phyloP scores from a whole-genome alignment of 2,888 invertebrate species.

The Sisyra nigra region DNA sequence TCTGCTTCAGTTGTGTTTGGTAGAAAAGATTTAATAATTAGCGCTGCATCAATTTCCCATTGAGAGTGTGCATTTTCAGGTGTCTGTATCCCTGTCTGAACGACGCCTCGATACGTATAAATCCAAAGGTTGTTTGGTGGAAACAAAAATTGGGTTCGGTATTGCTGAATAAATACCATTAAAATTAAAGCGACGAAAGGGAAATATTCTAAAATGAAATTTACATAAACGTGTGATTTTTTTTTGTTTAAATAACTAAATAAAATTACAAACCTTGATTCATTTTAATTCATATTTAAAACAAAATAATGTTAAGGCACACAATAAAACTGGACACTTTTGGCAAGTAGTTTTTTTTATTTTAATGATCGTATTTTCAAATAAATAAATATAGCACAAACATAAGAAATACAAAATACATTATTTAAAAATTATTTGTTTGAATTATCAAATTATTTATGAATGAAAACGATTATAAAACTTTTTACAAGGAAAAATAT shows the following conservation, averaged over 20 bases:
- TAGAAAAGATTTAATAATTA: slow-evolving; percentile 5
- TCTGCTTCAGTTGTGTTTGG: no score
- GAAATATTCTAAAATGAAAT: slow-evolving; percentile 1
- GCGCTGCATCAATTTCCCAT: slow-evolving; percentile 9
- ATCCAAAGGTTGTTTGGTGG: slow-evolving; percentile 8
- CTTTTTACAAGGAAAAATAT: no score
- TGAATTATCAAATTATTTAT: no score
- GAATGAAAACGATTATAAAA: no score
- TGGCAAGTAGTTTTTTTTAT: neutral
- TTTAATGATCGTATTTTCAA: neutral
- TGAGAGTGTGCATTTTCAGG: slow-evolving; percentile 9
- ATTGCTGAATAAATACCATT: neutral
- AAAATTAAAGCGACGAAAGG: neutral
- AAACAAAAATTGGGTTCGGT: slow-evolving; percentile 4
- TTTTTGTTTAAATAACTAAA: neutral
- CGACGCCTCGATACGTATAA: slow-evolving; percentile 9
- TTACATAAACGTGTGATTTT: neutral
- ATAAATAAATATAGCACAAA: no score
- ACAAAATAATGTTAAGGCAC: neutral
- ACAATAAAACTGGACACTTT: neutral
- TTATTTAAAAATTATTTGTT: no score
- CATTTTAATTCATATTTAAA: neutral
- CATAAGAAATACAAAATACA: no score
- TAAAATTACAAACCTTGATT: neutral
- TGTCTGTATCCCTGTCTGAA: slow-evolving; percentile 8